Evolutionary conservation across 2,888 invertebrate species (phyloP), one percentile per base, ranked within the genome.

Genomic region (Cryptocephalus primarius): DNA sequence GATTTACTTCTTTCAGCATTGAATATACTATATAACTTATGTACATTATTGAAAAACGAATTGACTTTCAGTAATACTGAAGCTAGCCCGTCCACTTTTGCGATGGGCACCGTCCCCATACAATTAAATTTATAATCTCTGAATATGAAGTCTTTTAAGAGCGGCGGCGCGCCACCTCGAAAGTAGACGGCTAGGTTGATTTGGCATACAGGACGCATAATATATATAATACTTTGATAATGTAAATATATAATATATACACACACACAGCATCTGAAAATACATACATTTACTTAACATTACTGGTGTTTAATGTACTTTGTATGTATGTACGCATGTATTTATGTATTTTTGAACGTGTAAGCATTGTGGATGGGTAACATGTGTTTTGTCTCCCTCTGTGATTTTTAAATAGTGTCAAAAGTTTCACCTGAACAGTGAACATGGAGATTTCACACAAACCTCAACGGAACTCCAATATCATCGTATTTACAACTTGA

Each of bases 281-380:
- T 69, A 69, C 68, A 67, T 67, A 68, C 67, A 69, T 67, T 67
- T 68, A 64, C 63, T 63, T 65, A 62, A 57, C 51, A 50, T 59
- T 59, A 54, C 53, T 59, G 61, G 58, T 57, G 60, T 61, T 57
- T 57, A 54, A 55, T 57, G 57, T 55, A 49, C 47, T 50, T 54
- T 49, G 48, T 55, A 45, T 51, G 58, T 59, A 57, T 63, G 61
- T 62, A 57, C 52, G 56, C 57, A 60, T 60, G 60, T 60, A 50
- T 50, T 55, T 54, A 68, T 69, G 69, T 70, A 65, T 70, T 71
- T 70, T 71, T 71, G 71, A 71, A 71, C 70, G 71, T 70, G 70
- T 70, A 70, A 70, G 69, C 66, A 61, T 63, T 61, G 63, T 63
- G 56, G 58, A 52, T 58, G 57, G 54, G 53, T 58, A 36, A 11